Base-by-base conservation (phyloP, 2,888 invertebrate species). In the Yponomeuta malinellus region DNA sequence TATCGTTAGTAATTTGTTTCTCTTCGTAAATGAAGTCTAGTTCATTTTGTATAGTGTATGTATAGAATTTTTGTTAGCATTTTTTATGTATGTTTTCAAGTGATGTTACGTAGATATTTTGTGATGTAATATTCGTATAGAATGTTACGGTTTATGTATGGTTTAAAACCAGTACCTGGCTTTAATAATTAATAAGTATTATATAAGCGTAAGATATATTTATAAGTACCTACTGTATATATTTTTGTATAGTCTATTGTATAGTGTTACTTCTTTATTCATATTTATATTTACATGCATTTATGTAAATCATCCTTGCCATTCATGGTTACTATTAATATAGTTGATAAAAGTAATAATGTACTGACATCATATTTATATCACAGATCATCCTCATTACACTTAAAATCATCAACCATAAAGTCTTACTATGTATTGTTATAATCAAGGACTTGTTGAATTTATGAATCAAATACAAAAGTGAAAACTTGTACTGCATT, bases 161-260 rank as follows among this genome's bases (percentile, higher is more conserved):
- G 76, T 77, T 78, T 74, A 48, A 70, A 73, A 80, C 79, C 79
- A 80, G 83, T 85, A 83, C 85, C 83, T 86, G 88, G 88, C 89
- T 89, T 89, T 89, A 89, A 89, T 88, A 85, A 83, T 79, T 78
- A 82, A 48, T 88, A 88, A 86, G 85, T 83, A 74, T 77, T 78
- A 63, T 71, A 23, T 71, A 75, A 59, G 52, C 82, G 72, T 83
- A 81, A 82, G 80, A 78, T 71, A 67, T 71, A 52, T n/a, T 63
- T 67, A 43, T 72, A 69, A 37, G 43, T 71, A 71, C 37, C 31
- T 66, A 65, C 33, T 71, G 68, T 68, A 70, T 71, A 67, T 70
- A 64, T 72, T 52, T 72, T 43, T 43, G 33, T 65, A 23, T 71
- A 69, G 67, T 63, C 48, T 43, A 65, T 68, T 73, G 71, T 81